Evolutionary conservation across 2,888 invertebrate genomes (phyloP), one percentile per base, ranked within the genome.

Genomic region (Trichacis sp.): DNA sequence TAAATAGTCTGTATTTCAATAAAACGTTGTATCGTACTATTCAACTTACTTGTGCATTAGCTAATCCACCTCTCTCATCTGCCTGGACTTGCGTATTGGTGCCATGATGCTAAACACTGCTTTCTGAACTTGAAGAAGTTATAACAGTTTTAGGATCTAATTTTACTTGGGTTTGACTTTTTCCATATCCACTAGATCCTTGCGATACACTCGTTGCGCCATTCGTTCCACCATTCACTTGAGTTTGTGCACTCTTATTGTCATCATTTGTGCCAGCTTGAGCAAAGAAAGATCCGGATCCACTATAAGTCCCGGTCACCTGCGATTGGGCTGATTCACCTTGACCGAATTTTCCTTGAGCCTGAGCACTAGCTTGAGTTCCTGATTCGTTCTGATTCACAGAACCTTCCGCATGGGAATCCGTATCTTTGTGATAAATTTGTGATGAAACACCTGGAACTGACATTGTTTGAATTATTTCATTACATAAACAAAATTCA

Each of bases 321-420:
- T 93, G 92, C 0, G 94, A 92, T 83, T 94, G 93, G n/a, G n/a
- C n/a, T 0, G 94, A 91, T 1, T 90, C 89, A 8, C 92, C 93
- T 64, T 91, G 90, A 20, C 89, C 89, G 75, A 89, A 92, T 69
- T 88, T 89, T 11, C 94, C 94, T 84, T 92, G 91, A 11, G 94
- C 91, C 54, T 90, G 88, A 1, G 94, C 94, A 65, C 88, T 89
- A 0, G 94, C 93, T 72, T 90, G 88, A 0, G 93, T 93, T 60
- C 91, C 92, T 67, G 89, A 88, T 8, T 83, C 78, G 55, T 84
- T 85, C 73, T 86, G 87, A 20, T 81, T 80, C 1, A 92, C 89
- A 53, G 88, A 89, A 55, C 90, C 89, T 82, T 89, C 89, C 1
- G 92, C 93, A 85, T 92, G 91, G 0, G 93, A 93, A 80, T 92